Base-by-base conservation (phyloP, 2,797 vertebrate genomes). In the Centroberyx gerrardi region DNA sequence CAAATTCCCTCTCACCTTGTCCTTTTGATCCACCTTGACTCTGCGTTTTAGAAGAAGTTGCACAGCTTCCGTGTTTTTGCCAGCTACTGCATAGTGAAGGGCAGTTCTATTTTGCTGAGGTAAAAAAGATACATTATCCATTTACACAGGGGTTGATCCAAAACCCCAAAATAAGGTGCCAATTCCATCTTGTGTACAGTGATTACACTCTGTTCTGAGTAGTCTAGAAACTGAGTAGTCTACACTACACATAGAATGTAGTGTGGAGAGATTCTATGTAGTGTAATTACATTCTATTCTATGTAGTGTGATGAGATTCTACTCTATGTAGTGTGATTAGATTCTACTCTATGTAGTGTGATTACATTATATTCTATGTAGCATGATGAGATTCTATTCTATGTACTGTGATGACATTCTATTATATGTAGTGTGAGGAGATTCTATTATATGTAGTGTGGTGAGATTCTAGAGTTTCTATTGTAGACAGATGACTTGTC, bases 1-100 rank as follows among this genome's bases (percentile, higher is more conserved):
- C 38, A 62, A 29, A 62, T 58, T 51, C 18, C 18, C 13, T 62
- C 91, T 90, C 88, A 97, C 96, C 95, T 96, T 97, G 93, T 98
- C 97, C 8, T 90, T 95, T 28, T 95, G 85, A 82, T 97, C 97
- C 82, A 98, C 89, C 55, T 96, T 96, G 76, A 96, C 97, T 90
- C 98, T 96, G 72, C 96, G 95, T 81, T 84, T 93, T 3, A 99
- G 94, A 77, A 99, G 96, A 78, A 96, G 88, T 80, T 95, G 85
- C 56, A 97, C 95, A 0, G 92, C 95, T 0, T 96, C 95, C 3
- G 79, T 66, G 64, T 95, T 93, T 80, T 91, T 95, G 69, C 95
- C 93, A 0, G 95, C 96, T 14, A 96, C 96, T 2, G 97, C 97
- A 71, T 96, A 99, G 87, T 99, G 97, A 69, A 99, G 91, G 0